Percentiles rank a stretch among this genome's conserved stretches.
Evolutionary conservation across 2,888 invertebrate genomes (phyloP).

Genomic region (Cephus runcator): DNA sequence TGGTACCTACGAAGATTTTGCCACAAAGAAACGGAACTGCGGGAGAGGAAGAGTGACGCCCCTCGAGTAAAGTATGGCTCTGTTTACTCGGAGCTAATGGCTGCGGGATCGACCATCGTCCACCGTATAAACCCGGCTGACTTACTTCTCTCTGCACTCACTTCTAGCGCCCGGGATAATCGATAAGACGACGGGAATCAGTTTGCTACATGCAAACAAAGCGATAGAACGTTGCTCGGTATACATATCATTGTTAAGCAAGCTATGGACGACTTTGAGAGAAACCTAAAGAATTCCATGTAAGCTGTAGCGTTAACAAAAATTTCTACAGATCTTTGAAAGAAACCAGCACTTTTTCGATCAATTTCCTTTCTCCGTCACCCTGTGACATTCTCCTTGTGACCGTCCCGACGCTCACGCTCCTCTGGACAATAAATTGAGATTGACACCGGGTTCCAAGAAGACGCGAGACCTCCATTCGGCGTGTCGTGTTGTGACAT

Average conservation of each 20-base stretch:
- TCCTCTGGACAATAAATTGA: constrained; percentile 35
- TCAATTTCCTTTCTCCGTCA: not conserved
- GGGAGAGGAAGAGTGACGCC: constrained; percentile 59
- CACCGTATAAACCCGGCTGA: constrained; percentile 40
- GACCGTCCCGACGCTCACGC: not conserved
- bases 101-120: constrained; percentile 59
- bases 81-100: constrained; percentile 64
- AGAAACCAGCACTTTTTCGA: not conserved
- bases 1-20: not conserved
- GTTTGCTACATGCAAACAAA: not conserved
- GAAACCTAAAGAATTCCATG: not conserved
- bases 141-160: not conserved
- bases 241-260: not conserved
- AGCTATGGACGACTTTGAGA: not conserved
- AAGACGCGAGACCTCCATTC: constrained; percentile 19
- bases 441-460: constrained; percentile 34
- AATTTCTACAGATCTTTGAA: too few relatives aligned
- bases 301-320: too few relatives aligned
- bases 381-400: not conserved
- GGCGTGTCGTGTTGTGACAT: constrained; percentile 35
- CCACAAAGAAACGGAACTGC: not conserved
- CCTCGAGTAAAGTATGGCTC: constrained; percentile 62
- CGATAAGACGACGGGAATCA: not conserved
- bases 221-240: not conserved
- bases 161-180: not conserved